Percentiles rank a stretch among this genome's conserved stretches.
These are phyloP conservation scores for Uropsilus gracilis DNA, from an alignment of 2,113 vertebrate genomes.

Conservation along the genomic window DNA sequence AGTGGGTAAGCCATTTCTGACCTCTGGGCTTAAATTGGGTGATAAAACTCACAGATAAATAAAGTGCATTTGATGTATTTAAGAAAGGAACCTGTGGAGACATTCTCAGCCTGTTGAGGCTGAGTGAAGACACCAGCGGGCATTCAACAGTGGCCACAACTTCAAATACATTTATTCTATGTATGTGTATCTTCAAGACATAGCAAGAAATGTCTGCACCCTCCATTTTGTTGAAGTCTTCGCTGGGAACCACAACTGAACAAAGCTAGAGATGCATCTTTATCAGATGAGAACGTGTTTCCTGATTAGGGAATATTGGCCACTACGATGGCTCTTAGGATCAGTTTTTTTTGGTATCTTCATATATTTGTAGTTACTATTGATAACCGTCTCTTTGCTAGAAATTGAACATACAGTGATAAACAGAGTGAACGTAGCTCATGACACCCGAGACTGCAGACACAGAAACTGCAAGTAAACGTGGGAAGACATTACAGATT, in stretches of 20 bases:
- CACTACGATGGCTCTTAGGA: no score
- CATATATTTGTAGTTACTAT: no score
- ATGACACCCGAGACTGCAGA: no score
- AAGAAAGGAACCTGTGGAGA: not conserved
- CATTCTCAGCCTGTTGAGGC: not conserved
- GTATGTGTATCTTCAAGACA: not conserved
- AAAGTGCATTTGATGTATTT: not conserved
- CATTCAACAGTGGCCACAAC: not conserved
- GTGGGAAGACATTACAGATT: no score
- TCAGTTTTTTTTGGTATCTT: no score
- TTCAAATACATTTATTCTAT: not conserved
- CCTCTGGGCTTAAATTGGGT: not conserved
- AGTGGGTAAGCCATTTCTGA: not conserved
- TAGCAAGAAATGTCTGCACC: not conserved
- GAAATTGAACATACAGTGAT: no score
- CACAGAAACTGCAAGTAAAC: no score
- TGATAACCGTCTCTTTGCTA: no score
- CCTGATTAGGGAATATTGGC: not conserved
- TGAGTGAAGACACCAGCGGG: not conserved
- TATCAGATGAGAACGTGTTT: not conserved
- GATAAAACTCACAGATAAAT: not conserved
- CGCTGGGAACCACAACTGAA: not conserved
- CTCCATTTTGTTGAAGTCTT: not conserved
- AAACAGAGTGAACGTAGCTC: no score
- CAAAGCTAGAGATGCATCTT: not conserved